phyloP scores from a whole-genome alignment of 1,140 invertebrate species.

The Lepidurus packardi region DNA sequence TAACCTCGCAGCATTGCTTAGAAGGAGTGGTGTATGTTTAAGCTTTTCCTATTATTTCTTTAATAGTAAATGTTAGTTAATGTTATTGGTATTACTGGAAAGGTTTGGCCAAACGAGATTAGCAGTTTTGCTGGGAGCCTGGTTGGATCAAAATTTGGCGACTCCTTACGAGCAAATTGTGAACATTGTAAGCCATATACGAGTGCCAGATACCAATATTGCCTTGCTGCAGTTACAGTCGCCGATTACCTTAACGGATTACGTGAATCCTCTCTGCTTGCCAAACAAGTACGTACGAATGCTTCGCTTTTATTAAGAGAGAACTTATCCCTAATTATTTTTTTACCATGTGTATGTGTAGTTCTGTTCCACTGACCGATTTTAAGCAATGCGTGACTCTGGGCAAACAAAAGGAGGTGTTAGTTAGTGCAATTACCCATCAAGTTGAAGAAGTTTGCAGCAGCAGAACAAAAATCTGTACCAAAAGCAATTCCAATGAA shows the following conservation, averaged over 20 bases:
- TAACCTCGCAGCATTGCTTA: conserved; percentile 25
- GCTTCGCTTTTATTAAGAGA: too few species aligned
- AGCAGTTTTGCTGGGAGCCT: conserved; percentile 23
- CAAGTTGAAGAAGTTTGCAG: conserved; percentile 19
- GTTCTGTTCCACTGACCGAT: not conserved
- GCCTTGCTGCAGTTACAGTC: conserved; percentile 60
- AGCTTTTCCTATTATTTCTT: not conserved
- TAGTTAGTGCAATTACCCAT: not conserved
- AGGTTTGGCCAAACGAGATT: not conserved
- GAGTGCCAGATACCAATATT: conserved; percentile 70
- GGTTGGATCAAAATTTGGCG: not conserved
- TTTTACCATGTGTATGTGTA: not conserved
- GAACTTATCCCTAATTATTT: conserved; percentile 36
- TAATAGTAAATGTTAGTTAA: not conserved
- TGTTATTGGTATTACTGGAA: not conserved
- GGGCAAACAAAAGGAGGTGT: not conserved
- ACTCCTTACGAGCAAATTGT: conserved; percentile 28
- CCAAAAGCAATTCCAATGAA: not conserved
- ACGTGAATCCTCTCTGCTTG: conserved; percentile 67
- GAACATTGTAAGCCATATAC: conserved; percentile 52
- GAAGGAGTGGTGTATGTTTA: conserved; percentile 5
- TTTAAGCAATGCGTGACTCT: conserved; percentile 4
- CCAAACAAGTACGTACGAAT: conserved; percentile 44
- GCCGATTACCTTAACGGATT: conserved; percentile 62
- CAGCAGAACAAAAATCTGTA: not conserved